Conservation (phyloP, 2,888 invertebrate genomes). For the Sesia apiformis region DNA sequence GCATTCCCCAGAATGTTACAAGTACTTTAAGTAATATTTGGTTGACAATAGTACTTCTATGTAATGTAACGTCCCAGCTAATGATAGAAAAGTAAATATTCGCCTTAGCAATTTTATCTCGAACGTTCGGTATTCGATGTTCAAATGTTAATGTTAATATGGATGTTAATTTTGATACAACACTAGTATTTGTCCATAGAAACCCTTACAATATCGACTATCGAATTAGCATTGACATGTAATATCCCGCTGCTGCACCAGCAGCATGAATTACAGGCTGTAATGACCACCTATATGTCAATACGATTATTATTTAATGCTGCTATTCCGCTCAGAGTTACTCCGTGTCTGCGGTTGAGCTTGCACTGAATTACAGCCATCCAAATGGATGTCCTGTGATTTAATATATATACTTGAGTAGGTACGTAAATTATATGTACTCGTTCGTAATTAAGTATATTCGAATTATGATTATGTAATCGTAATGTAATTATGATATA, state of each 20-base stretch:
- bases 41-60: no score
- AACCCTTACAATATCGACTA: constrained; percentile 8
- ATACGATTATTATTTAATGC: constrained; percentile 69
- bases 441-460: not conserved
- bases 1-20: no score
- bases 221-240: constrained; percentile 38
- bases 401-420: constrained; percentile 7
- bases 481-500: not conserved
- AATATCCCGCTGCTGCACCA: constrained; percentile 29
- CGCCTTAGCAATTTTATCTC: no score
- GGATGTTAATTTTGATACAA: no score
- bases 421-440: not conserved
- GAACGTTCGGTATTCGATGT: no score
- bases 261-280: constrained; percentile 46
- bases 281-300: constrained; percentile 61
- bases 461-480: not conserved
- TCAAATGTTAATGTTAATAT: no score
- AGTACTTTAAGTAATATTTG: no score
- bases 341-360: constrained; percentile 55
- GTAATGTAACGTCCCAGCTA: no score
- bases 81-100: no score
- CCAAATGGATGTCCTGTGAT: constrained; percentile 46
- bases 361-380: constrained; percentile 57
- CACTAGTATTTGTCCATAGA: no score
- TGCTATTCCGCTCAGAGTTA: constrained; percentile 58